Percentiles rank a stretch among this genome's conserved stretches.
These are phyloP conservation scores for Orthosia incerta DNA, from an alignment of 2,888 invertebrate genomes.

Conservation along the genomic window DNA sequence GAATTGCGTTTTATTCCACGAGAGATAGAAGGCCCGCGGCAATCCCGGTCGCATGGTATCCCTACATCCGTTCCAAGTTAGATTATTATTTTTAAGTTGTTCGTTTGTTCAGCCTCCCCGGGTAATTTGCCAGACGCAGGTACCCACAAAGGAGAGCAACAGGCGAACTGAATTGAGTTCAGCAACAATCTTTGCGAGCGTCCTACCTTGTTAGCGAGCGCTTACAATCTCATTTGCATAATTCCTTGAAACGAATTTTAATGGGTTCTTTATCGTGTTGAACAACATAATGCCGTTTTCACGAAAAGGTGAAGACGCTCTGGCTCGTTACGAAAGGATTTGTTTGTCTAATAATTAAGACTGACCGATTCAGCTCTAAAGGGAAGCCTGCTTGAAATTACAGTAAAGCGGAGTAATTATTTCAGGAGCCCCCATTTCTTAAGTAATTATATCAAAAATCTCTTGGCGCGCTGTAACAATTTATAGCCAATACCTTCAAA, in stretches of 20 bases:
- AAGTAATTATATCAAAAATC: conserved; percentile 18
- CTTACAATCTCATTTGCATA: conserved; percentile 87
- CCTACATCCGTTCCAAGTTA: conserved; percentile 42
- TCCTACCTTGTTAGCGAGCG: conserved; percentile 82
- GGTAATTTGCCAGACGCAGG: conserved; percentile 63
- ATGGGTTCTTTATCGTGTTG: conserved; percentile 84
- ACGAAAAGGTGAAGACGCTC: conserved; percentile 70
- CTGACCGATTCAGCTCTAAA: conserved; percentile 54
- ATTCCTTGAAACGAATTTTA: conserved; percentile 86
- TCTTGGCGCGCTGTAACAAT: conserved; percentile 10
- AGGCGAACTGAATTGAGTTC: conserved; percentile 83
- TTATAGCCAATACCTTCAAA: neutral
- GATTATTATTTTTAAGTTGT: conserved; percentile 62
- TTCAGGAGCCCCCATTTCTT: conserved; percentile 29
- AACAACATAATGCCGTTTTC: conserved; percentile 81
- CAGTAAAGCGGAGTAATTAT: conserved; percentile 41
- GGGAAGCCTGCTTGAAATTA: conserved; percentile 48
- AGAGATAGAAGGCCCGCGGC: conserved; percentile 7
- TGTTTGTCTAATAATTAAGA: conserved; percentile 73
- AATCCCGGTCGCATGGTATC: conserved; percentile 5
- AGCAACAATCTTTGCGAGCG: conserved; percentile 83
- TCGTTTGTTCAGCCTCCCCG: conserved; percentile 52
- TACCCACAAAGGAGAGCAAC: conserved; percentile 76
- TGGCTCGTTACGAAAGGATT: conserved; percentile 69
- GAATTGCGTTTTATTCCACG: conserved; percentile 78